Evolutionary conservation across 2,888 invertebrate genomes (phyloP), one percentile per base, ranked within the genome.

Genomic region (Caenorhabditis becei): DNA sequence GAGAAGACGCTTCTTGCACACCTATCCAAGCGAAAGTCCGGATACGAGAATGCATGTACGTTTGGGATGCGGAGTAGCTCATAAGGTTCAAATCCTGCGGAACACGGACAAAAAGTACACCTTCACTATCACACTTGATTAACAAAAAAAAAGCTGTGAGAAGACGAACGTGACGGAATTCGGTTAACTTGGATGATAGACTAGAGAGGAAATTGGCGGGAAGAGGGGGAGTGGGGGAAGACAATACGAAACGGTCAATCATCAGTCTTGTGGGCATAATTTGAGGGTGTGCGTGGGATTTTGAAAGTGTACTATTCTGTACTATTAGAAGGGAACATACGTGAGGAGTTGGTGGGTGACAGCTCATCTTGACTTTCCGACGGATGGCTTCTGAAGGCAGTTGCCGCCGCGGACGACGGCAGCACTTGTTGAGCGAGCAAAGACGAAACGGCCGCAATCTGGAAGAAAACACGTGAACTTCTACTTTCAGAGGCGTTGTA

Each of bases 21-120:
- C 69, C 74, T 74, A 80, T 74, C 70, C 72, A 80, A 65, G 74
- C 74, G 74, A 75, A 74, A 75, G 69, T 74, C 80, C 80, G 80
- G 80, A 69, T 59, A 66, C 62, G 47, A 37, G 37, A 72, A 65
- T 66, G 49, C 44, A 61, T 61, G 66, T 61, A n/a, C 26, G 37
- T 14, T 49, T 16, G 20, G 16, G 35, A 24, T 37, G 53, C 32
- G 35, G 53, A 58, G 69, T 35, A 8, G 35, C 35, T 10, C 69
- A 49, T 37, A 70, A 61, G 56, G 51, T n/a, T n/a, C n/a, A n/a
- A n/a, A n/a, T n/a, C n/a, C n/a, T n/a, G n/a, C 8, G 44, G 63
- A 58, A 72, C 71, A 56, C 62, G 63, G 53, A 71, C 41, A 28
- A 24, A 23, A 41, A 23, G 41, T 32, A 56, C 32, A 51, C n/a